A percentile compares a stretch with the other conserved stretches of the same genome.
These are phyloP conservation scores for Drosophila subquinaria DNA, from an alignment of 2,888 invertebrate species.

Conservation along the genomic window DNA sequence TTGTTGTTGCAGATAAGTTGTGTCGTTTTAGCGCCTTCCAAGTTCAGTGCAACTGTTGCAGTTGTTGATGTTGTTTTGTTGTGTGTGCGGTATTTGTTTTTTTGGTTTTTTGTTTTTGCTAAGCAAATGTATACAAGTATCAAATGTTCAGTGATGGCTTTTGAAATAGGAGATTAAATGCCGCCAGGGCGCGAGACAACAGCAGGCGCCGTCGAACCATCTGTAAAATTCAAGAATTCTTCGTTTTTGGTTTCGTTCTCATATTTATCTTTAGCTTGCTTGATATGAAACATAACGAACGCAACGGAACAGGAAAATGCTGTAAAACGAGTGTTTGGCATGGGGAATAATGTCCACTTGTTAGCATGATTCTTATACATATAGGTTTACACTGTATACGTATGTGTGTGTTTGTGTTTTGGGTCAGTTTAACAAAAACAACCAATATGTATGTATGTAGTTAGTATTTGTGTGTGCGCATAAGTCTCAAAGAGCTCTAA, in stretches of 20 bases:
- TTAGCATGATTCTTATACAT: slow-evolving; percentile 59
- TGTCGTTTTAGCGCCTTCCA: slow-evolving; percentile 37
- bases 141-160: slow-evolving; percentile 55
- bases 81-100: slow-evolving; percentile 24
- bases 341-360: slow-evolving; percentile 36
- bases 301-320: slow-evolving; percentile 48
- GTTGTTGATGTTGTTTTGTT: slow-evolving; percentile 35
- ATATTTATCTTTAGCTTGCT: slow-evolving; percentile 16
- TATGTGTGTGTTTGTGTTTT: slow-evolving; percentile 17
- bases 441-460: slow-evolving; percentile 15
- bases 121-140: slow-evolving; percentile 28
- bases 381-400: slow-evolving; percentile 12
- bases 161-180: slow-evolving; percentile 76
- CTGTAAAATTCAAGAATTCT: slow-evolving; percentile 81
- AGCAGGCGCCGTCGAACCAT: slow-evolving; percentile 82
- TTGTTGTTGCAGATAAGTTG: slow-evolving; percentile 19
- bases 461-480: slow-evolving; percentile 34
- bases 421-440: slow-evolving; percentile 5
- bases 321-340: slow-evolving; percentile 34
- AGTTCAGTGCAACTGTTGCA: slow-evolving; percentile 49
- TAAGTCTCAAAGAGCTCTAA: slow-evolving; percentile 55
- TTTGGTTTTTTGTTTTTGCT: slow-evolving; percentile 14
- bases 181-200: slow-evolving; percentile 79
- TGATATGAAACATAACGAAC: slow-evolving; percentile 52
- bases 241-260: slow-evolving; percentile 37